Base-by-base conservation (phyloP, 1,140 invertebrate genomes). In the Magallana ariakensis region DNA sequence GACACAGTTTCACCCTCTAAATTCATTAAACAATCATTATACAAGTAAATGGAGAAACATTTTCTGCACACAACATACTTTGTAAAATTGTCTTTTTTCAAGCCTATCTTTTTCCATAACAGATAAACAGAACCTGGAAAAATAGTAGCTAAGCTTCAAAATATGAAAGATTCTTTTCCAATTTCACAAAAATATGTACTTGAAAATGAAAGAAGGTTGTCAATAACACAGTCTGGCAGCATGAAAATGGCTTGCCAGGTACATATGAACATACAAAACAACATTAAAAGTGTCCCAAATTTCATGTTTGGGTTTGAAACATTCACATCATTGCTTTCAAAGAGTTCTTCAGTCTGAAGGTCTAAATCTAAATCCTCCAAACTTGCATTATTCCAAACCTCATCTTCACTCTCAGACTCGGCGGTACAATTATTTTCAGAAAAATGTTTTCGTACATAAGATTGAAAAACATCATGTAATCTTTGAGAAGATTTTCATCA, bases 51-150 rank as follows among this genome's bases (percentile, higher is more conserved):
- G 15, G 85, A 84, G 66, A 56, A 89, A 66, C 85, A 89, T 83
- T 88, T 88, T 83, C 56, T 85, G 46, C 87, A 88, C 54, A 88
- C 80, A 6, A 88, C 87, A 83, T 80, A 88, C 46, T 83, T 82
- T 56, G 13, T 19, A 88, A 88, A 88, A 22, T 85, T 86, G 80
- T 86, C 81, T 70, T 75, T 85, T 62, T 86, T 82, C 22, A 57
- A 19, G 13, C 58, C 80, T 26, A 85, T 15, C 10, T 16, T 9
- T 62, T 84, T 83, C 62, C 55, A 88, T 22, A 88, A 15, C 33
- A 82, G 55, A 86, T 86, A 86, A 2, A 86, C 13, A 16, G 83
- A 54, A 11, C 80, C 22, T 70, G 80, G 87, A 46, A 88, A 70
- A 66, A 88, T 13, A 53, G 57, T 22, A 60, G 22, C 54, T 26